Evolutionary conservation across 2,797 vertebrate genomes (phyloP).

Genomic region (Silurus aristotelis): DNA sequence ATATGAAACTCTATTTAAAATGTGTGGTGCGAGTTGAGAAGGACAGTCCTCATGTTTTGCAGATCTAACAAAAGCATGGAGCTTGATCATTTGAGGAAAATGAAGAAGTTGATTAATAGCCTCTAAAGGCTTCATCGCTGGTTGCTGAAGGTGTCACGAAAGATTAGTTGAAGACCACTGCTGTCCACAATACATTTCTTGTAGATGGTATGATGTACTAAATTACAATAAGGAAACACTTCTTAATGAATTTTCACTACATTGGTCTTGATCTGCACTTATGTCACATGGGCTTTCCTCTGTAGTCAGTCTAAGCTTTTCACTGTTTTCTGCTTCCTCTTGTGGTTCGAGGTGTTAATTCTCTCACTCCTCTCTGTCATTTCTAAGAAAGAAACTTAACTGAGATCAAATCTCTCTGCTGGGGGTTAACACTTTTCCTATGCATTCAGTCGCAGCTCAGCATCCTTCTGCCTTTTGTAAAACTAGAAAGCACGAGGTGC

Average conservation of each 20-base stretch:
- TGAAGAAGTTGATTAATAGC: neutral
- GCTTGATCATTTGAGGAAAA: neutral
- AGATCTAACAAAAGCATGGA: neutral
- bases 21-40: neutral
- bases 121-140: neutral
- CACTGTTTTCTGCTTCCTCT: constrained; percentile 37
- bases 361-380: neutral
- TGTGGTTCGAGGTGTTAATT: constrained; percentile 21
- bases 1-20: neutral
- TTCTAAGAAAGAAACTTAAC: neutral
- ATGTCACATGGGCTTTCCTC: constrained; percentile 33
- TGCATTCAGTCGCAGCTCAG: neutral
- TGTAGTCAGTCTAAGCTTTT: constrained; percentile 18
- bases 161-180: neutral
- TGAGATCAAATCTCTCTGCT: neutral
- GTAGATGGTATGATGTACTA: neutral
- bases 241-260: neutral
- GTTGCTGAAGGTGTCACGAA: neutral
- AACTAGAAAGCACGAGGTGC: constrained; percentile 11
- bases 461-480: neutral
- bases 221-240: neutral
- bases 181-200: neutral
- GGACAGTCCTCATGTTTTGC: neutral
- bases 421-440: neutral
- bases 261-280: neutral